Base-by-base conservation (phyloP, 2,888 invertebrate species). In the Rhingia rostrata region DNA sequence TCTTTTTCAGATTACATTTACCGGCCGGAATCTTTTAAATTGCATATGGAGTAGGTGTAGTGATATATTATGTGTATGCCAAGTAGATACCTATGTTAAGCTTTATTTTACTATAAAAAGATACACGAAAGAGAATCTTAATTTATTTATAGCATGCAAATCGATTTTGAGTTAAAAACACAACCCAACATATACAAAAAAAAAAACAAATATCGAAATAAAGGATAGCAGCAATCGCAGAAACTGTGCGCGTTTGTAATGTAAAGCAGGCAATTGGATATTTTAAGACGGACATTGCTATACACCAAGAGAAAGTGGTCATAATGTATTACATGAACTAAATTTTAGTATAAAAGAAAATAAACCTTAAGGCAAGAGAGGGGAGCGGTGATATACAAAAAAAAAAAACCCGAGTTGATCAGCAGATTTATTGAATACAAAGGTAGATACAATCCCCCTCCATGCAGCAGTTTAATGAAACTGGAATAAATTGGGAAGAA, bases 61-160 rank as follows among this genome's bases (percentile, higher is more conserved):
- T 49, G 22, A 22, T 22, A 22, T 22, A 22, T 22, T 2, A 22
- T 22, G 22, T 22, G 22, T 22, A 22, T 22, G 22, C 22, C 37
- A 60, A 41, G 63, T 58, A 64, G 30, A 72, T 51, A 69, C 64
- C 7, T 22, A 60, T 45, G 49, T 64, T 66, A 37, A 37, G 39
- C 47, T 56, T 69, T 54, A 58, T 37, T 61, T 45, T 14, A 49
- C 41, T 32, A 41, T 35, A 37, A 66, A 66, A 53, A 66, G 14
- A 64, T 61, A 33, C 63, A 64, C 64, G 47, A 14, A 63, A 60
- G 33, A 43, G 14, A 33, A 56, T 51, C 64, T 70, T 45, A 75
- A 64, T 70, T 81, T 81, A 82, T 82, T 82, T 77, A 60, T 49
- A 70, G 69, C 45, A 74, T 82, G 75, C 64, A 64, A 82, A 70